Evolutionary conservation across 2,113 vertebrate species (phyloP).

Genomic region (Physeter macrocephalus): DNA sequence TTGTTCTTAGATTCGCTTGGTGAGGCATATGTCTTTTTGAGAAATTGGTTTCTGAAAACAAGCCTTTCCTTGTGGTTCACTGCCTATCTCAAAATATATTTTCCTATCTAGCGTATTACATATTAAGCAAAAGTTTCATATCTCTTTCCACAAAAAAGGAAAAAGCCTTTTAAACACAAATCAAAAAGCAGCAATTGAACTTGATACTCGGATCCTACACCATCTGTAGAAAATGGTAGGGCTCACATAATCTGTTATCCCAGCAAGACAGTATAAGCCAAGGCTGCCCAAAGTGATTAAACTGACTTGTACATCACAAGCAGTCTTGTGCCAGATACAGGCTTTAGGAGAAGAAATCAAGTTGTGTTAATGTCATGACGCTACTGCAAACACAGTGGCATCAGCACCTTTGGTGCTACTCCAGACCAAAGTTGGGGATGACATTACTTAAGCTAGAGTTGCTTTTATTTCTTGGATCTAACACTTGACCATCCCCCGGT

Average conservation of each 20-base stretch:
- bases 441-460: too few species aligned
- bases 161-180: background rate
- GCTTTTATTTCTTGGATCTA: background rate
- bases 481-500: background rate
- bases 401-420: too few species aligned
- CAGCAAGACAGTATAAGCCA: background rate
- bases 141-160: background rate
- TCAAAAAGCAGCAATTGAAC: background rate
- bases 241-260: background rate
- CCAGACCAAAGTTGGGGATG: background rate
- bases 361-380: background rate
- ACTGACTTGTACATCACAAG: background rate
- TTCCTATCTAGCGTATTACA: conserved; percentile 13
- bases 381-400: background rate
- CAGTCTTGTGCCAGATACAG: background rate
- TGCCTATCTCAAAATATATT: conserved; percentile 26
- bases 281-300: background rate
- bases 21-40: conserved; percentile 16
- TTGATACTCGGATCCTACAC: background rate
- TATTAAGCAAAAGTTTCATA: conserved; percentile 12
- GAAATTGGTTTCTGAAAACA: conserved; percentile 33
- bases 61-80: conserved; percentile 25
- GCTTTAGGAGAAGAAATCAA: background rate
- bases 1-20: background rate
- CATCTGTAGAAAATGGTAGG: background rate